phyloP scores from a whole-genome alignment of 2,888 invertebrate genomes.

The Drosophila testacea region DNA sequence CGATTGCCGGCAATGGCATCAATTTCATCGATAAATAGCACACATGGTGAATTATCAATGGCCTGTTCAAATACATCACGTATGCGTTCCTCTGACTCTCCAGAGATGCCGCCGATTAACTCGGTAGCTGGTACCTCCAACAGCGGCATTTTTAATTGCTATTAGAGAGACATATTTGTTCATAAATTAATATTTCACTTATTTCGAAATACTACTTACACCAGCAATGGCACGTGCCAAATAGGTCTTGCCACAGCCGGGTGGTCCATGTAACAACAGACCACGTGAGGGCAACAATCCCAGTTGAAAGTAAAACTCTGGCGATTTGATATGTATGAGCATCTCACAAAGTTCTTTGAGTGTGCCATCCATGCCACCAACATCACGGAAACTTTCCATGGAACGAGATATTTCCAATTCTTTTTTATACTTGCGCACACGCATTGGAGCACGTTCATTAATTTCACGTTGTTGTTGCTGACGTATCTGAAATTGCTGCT shows the following conservation, averaged over 20 bases:
- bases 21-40: constrained; percentile 98
- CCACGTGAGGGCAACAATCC: constrained; percentile 96
- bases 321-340: constrained; percentile 94
- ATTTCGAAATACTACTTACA: constrained; percentile 85
- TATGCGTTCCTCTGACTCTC: constrained; percentile 97
- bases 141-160: constrained; percentile 93
- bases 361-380: constrained; percentile 93
- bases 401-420: constrained; percentile 69
- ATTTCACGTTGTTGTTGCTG: constrained; percentile 24
- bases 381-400: constrained; percentile 85
- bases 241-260: constrained; percentile 96
- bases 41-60: constrained; percentile 91
- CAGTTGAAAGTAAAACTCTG: constrained; percentile 93
- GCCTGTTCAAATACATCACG: constrained; percentile 96
- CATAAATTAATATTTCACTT: background rate
- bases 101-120: constrained; percentile 96
- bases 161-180: constrained; percentile 25
- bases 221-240: constrained; percentile 94
- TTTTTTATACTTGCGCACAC: constrained; percentile 77
- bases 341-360: constrained; percentile 90
- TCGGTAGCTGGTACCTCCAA: constrained; percentile 96
- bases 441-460: constrained; percentile 38
- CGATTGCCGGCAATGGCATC: constrained; percentile 97
- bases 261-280: constrained; percentile 97
- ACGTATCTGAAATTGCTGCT: constrained; percentile 20